A percentile compares a stretch with the other conserved stretches of the same genome.
phyloP scores from a whole-genome alignment of 1,140 invertebrate genomes.

The Doryteuthis pealeii region DNA sequence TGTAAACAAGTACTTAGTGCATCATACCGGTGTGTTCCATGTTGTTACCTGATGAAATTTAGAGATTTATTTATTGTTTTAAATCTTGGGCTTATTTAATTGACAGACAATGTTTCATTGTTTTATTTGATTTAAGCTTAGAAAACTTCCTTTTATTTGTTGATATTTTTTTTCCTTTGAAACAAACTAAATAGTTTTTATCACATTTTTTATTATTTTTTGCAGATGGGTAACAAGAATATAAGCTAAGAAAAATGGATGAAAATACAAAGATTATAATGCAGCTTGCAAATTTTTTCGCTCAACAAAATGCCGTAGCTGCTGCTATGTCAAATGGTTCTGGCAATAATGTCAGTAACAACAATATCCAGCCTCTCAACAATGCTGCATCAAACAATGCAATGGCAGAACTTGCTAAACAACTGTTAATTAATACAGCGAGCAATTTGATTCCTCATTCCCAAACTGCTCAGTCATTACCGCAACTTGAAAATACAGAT shows the following conservation, averaged over 20 bases:
- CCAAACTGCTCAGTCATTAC: not conserved
- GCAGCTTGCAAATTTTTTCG: constrained; percentile 24
- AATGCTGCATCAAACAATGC: not conserved
- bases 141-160: too few species aligned
- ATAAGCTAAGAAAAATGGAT: constrained; percentile 12
- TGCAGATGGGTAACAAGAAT: too few species aligned
- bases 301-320: constrained; percentile 24
- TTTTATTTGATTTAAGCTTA: too few species aligned
- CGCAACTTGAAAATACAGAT: not conserved
- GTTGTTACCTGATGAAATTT: too few species aligned
- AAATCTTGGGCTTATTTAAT: too few species aligned
- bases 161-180: too few species aligned
- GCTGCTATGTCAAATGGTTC: constrained; percentile 12
- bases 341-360: not conserved
- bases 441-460: not conserved
- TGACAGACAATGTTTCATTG: too few species aligned
- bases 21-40: too few species aligned
- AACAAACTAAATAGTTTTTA: too few species aligned
- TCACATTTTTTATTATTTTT: too few species aligned
- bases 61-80: too few species aligned
- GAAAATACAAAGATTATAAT: constrained; percentile 28
- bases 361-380: not conserved
- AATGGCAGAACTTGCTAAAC: not conserved
- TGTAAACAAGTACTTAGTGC: too few species aligned
- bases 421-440: constrained; percentile 7